Evolutionary conservation across 2,113 vertebrate species (phyloP).

Genomic region (Helogale parvula): DNA sequence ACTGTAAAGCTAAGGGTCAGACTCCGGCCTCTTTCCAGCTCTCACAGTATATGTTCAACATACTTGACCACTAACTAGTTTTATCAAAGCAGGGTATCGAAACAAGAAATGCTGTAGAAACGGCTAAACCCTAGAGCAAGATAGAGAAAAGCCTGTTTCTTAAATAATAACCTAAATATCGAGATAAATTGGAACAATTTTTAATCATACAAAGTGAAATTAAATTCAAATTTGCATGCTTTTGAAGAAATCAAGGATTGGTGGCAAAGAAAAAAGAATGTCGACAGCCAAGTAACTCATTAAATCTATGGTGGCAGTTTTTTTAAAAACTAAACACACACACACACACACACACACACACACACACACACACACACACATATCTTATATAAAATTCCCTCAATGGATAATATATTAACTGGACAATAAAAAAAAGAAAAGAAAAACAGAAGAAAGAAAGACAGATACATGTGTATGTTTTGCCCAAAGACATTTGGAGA

Average conservation of each 20-base stretch:
- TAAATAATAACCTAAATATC: neutral
- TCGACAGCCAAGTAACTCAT: neutral
- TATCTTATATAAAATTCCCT: neutral
- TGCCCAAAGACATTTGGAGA: neutral
- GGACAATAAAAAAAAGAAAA: too few species aligned
- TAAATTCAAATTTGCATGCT: neutral
- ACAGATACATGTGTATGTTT: neutral
- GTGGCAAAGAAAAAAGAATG: neutral
- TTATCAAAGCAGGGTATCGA: neutral
- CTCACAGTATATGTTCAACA: neutral
- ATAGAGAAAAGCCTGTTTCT: neutral
- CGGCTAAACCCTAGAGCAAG: neutral
- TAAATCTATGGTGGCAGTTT: neutral
- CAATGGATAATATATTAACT: neutral
- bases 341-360: neutral
- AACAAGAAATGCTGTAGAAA: neutral
- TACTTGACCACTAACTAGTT: neutral
- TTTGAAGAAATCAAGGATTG: neutral
- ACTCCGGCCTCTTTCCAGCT: neutral
- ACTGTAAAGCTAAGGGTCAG: neutral
- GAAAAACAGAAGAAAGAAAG: neutral
- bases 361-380: neutral
- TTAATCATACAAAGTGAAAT: conserved; percentile 8
- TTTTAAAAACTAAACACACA: neutral
- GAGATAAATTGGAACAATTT: neutral